Percentiles rank a stretch among this genome's conserved stretches.
Evolutionary conservation across 2,888 invertebrate species (phyloP).

Genomic region (Apotomis capreana): DNA sequence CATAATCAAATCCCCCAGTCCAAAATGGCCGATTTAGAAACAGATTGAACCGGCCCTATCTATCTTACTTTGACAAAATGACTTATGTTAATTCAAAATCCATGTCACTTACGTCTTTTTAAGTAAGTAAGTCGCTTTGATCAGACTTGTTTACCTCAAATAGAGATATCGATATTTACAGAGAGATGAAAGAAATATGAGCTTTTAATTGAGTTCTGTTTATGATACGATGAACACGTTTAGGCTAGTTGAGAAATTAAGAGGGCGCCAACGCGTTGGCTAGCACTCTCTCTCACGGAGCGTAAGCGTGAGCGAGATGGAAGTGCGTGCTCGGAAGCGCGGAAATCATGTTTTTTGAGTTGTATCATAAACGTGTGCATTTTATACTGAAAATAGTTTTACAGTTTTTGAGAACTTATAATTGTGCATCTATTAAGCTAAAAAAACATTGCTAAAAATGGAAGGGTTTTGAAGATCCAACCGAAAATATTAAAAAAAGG

Average conservation of each 20-base stretch:
- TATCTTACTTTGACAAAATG: neutral
- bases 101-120: neutral
- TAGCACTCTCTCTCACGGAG: too few relatives aligned
- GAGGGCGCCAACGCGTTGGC: too few relatives aligned
- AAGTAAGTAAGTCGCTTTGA: constrained; percentile 6
- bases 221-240: neutral
- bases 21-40: constrained; percentile 3
- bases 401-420: too few relatives aligned
- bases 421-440: too few relatives aligned
- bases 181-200: constrained; percentile 22
- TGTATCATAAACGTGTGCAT: too few relatives aligned
- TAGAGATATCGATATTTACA: constrained; percentile 23
- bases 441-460: too few relatives aligned
- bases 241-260: neutral
- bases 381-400: too few relatives aligned
- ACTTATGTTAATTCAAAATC: neutral
- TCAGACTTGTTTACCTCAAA: constrained; percentile 5
- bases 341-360: too few relatives aligned
- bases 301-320: too few relatives aligned
- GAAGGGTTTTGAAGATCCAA: too few relatives aligned
- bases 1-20: neutral
- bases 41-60: neutral
- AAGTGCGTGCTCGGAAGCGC: too few relatives aligned
- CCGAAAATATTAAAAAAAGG: too few relatives aligned
- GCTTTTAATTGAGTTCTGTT: constrained; percentile 29